Percentiles rank a stretch among this genome's conserved stretches.
phyloP scores from a whole-genome alignment of 2,888 invertebrate species.

The Kryphioiulus occultus region DNA sequence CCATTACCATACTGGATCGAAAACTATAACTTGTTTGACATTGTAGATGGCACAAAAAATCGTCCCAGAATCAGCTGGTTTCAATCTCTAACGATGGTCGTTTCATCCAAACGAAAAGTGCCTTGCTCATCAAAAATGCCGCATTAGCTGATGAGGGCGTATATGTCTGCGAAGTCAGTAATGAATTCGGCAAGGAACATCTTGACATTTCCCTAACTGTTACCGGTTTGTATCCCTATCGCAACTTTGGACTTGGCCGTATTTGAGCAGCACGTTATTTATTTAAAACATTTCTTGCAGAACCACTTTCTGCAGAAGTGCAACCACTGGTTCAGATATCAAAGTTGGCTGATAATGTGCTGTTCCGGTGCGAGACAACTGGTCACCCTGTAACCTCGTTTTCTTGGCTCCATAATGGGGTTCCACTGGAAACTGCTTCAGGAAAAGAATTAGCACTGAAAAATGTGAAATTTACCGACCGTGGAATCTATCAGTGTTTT shows the following conservation, averaged over 20 bases:
- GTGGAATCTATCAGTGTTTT: conserved; percentile 62
- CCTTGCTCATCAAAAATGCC: conserved; percentile 37
- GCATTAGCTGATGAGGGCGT: conserved; percentile 24
- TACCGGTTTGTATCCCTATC: background rate
- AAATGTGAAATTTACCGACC: conserved; percentile 60
- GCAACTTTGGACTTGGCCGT: too few species aligned
- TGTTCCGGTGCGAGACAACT: conserved; percentile 84
- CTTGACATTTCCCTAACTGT: conserved; percentile 44
- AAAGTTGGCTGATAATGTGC: conserved; percentile 69
- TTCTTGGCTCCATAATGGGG: conserved; percentile 81
- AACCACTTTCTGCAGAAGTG: background rate
- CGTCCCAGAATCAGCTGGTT: background rate
- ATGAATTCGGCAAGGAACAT: conserved; percentile 44
- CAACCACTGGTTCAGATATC: conserved; percentile 13
- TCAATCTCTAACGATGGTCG: conserved; percentile 8
- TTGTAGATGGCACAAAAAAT: conserved; percentile 49
- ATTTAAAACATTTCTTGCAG: conserved; percentile 29
- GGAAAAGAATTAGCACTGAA: conserved; percentile 55
- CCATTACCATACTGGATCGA: too few species aligned
- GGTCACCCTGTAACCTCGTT: conserved; percentile 83
- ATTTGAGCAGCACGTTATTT: too few species aligned
- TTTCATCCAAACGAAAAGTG: background rate
- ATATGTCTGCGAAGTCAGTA: conserved; percentile 49
- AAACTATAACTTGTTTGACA: background rate
- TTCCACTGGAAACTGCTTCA: background rate